These are phyloP conservation scores for Melinaea marsaeus DNA, from an alignment of 2,888 invertebrate species.

Conservation along the genomic window DNA sequence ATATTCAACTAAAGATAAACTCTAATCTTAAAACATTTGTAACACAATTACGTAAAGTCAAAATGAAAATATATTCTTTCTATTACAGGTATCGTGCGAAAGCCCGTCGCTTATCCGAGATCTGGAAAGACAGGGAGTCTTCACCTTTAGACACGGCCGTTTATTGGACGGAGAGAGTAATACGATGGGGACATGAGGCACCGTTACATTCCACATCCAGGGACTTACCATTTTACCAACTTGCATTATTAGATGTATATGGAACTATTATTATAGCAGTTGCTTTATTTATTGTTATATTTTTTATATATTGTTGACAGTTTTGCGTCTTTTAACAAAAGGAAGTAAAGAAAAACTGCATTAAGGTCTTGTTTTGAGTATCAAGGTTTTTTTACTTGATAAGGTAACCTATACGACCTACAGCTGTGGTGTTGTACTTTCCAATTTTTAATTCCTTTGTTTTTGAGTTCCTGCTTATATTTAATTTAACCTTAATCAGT, in stretches of 20 bases:
- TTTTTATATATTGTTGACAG: slow-evolving; percentile 44
- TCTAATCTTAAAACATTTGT: not conserved
- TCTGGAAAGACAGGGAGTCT: slow-evolving; percentile 72
- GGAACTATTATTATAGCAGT: slow-evolving; percentile 44
- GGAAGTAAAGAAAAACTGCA: slow-evolving; percentile 57
- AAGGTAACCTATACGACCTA: not conserved
- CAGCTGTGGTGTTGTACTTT: not conserved
- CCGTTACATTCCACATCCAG: slow-evolving; percentile 53
- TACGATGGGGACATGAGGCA: slow-evolving; percentile 61
- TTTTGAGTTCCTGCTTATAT: not conserved
- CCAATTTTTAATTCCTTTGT: not conserved
- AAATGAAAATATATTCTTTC: slow-evolving; percentile 4
- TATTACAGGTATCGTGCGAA: slow-evolving; percentile 62
- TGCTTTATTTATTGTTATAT: slow-evolving; percentile 39
- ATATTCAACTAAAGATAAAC: not conserved
- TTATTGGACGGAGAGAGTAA: slow-evolving; percentile 78
- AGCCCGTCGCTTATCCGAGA: slow-evolving; percentile 65
- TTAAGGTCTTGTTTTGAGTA: slow-evolving; percentile 29
- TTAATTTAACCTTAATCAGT: not conserved
- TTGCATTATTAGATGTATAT: slow-evolving; percentile 56
- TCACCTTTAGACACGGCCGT: slow-evolving; percentile 76
- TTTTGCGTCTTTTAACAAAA: slow-evolving; percentile 45
- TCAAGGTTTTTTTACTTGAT: not conserved
- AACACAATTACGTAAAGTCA: not conserved
- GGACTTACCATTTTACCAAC: slow-evolving; percentile 53